Evolutionary conservation across 2,113 vertebrate genomes (phyloP), one percentile per base, ranked within the genome.

Genomic region (Copsychus sechellarum): DNA sequence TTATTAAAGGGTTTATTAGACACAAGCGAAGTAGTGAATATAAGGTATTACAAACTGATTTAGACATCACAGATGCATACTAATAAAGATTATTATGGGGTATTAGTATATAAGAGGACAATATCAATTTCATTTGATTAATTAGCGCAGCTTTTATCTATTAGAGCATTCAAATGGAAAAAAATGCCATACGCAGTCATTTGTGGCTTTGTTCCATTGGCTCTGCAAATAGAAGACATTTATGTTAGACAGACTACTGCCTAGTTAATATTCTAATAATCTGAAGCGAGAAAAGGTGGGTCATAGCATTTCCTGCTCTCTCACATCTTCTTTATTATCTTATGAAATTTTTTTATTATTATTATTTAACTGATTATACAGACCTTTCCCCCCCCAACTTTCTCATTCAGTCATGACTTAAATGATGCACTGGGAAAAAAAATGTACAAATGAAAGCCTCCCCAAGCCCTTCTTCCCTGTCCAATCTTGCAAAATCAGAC

Each of bases 111-210:
- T n/a, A 79, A 53, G 43, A 90, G 15, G 36, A 40, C 8, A 83
- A 4, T 38, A 86, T 57, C 6, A 73, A 67, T 87, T 67, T 91
- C 5, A 11, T 88, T 57, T 69, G 31, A 90, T 88, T 87, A 79
- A 91, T 81, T 56, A 91, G 18, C 56, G 12, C 3, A 0, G 11
- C 8, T 29, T 64, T 88, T 60, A 83, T 86, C 48, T 70, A n/a
- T 87, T 92, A 76, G 48, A 81, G 64, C 73, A 76, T 43, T 82
- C 64, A 91, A 95, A 80, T 76, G 79, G 69, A 91, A 96, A 93
- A 94, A 97, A 92, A 87, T 67, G 97, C 98, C 99, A 98, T 99
- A 99, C 99, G 99, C 99, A 97, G 99, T 99, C 98, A 99, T 98
- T 97, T 97, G 98, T 95, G 94, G 97, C 93, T 98, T 94, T 95